Evolutionary conservation across 2,113 vertebrate species (phyloP).

Genomic region (Candoia aspera): DNA sequence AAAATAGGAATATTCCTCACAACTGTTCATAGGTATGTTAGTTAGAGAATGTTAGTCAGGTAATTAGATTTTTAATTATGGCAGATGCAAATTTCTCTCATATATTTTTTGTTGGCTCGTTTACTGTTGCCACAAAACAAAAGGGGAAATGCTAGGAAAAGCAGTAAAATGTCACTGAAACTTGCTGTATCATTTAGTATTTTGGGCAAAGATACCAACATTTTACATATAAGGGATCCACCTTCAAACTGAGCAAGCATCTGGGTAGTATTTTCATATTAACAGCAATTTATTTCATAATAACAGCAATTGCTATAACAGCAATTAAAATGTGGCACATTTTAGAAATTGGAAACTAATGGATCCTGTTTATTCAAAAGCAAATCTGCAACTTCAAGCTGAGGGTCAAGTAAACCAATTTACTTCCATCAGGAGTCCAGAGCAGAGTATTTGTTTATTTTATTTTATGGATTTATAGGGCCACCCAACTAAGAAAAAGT

Average conservation of each 20-base stretch:
- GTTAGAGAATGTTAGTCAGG: neutral
- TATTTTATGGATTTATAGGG: neutral
- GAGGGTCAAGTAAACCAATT: neutral
- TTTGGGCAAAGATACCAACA: neutral
- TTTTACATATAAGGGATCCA: neutral
- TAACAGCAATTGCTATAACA: neutral
- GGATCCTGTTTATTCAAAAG: neutral
- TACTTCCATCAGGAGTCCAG: neutral
- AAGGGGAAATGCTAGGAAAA: neutral
- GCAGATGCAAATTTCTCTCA: neutral
- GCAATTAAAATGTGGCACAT: neutral
- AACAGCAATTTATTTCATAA: neutral
- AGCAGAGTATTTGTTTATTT: neutral
- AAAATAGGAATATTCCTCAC: slow-evolving; percentile 2
- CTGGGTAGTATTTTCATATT: neutral
- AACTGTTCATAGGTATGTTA: neutral
- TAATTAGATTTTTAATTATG: slow-evolving; percentile 37
- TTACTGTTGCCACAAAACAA: neutral
- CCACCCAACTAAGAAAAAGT: neutral
- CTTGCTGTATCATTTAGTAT: neutral
- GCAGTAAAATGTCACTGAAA: neutral
- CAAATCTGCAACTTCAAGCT: neutral
- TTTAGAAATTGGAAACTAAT: neutral
- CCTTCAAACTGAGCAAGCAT: neutral
- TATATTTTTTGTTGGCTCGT: neutral